Percentiles rank a stretch among this genome's conserved stretches.
These are phyloP conservation scores for Paramisgurnus dabryanus DNA, from an alignment of 2,113 vertebrate genomes.

Conservation along the genomic window DNA sequence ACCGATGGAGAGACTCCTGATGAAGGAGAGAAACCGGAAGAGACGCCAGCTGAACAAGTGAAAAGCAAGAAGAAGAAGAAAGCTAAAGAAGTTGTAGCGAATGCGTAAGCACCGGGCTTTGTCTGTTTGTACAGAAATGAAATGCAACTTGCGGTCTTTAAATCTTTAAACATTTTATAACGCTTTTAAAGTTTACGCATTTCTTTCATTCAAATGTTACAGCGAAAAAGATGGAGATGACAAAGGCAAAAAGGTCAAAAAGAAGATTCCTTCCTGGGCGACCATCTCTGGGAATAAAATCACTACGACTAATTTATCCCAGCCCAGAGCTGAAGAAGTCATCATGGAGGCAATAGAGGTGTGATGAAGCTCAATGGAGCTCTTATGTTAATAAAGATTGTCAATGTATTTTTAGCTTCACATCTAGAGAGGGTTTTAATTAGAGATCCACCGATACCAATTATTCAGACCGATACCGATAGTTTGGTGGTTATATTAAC, in stretches of 20 bases:
- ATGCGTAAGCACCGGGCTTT: slow-evolving; percentile 79
- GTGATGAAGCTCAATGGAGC: slow-evolving; percentile 35
- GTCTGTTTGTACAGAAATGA: neutral
- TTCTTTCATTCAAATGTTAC: slow-evolving; percentile 47
- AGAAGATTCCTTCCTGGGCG: slow-evolving; percentile 94
- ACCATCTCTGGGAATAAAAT: slow-evolving; percentile 88
- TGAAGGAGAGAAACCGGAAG: slow-evolving; percentile 76
- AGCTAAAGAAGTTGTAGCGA: slow-evolving; percentile 77
- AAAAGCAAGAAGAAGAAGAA: slow-evolving; percentile 76
- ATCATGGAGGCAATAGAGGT: slow-evolving; percentile 93
- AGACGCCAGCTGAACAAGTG: slow-evolving; percentile 51
- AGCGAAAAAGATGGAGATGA: slow-evolving; percentile 88
- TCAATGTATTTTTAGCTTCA: neutral
- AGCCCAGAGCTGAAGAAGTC: slow-evolving; percentile 91
- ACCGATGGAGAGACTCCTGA: slow-evolving; percentile 67
- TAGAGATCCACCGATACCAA: neutral
- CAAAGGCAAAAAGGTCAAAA: slow-evolving; percentile 94
- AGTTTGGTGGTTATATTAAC: too few relatives aligned
- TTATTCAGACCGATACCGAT: too few relatives aligned
- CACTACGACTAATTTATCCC: slow-evolving; percentile 83
- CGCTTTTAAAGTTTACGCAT: neutral
- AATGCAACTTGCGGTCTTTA: too few relatives aligned
- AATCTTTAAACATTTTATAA: too few relatives aligned
- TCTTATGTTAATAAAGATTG: neutral
- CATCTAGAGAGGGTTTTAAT: neutral